Percentiles rank a stretch among this genome's conserved stretches.
Conservation (phyloP, 2,797 vertebrate genomes). For the Callimico goeldii region DNA sequence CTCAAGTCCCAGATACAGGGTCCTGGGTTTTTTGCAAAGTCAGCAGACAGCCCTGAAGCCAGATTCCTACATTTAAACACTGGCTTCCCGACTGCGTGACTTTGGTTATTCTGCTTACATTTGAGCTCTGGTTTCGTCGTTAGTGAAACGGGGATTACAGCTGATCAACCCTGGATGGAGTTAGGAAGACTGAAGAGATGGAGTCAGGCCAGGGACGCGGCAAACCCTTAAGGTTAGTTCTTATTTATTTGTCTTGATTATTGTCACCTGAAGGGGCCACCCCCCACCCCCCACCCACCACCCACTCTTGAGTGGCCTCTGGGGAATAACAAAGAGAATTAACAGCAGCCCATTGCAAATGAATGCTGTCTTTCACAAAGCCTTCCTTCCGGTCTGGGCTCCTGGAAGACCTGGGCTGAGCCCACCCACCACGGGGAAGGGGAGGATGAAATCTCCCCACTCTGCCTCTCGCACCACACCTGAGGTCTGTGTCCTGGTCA, state of each 20-base stretch:
- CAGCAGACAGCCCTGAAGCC: not conserved
- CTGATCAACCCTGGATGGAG: not conserved
- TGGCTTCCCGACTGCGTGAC: not conserved
- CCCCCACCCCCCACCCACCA: too few relatives aligned
- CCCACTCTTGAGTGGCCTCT: not conserved
- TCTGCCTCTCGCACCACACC: not conserved
- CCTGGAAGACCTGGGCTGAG: not conserved
- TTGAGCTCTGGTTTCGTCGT: not conserved
- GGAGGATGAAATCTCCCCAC: not conserved
- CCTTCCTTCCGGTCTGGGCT: not conserved
- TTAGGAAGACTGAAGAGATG: not conserved
- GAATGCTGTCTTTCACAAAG: not conserved
- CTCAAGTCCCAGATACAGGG: not conserved
- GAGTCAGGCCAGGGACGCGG: not conserved
- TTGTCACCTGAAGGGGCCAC: not conserved
- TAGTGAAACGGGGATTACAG: not conserved
- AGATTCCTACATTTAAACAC: not conserved
- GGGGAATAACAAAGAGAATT: slow-evolving; percentile 47
- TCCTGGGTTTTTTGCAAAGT: not conserved
- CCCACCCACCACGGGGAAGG: not conserved
- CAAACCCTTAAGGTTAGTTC: not conserved
- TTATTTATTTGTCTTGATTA: not conserved
- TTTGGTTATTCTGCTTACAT: not conserved
- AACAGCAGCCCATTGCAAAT: not conserved
- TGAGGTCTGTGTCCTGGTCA: not conserved